Percentiles rank a stretch among this genome's conserved stretches.
Conservation (phyloP, 2,113 vertebrate species). For the Ranitomeya imitator region DNA sequence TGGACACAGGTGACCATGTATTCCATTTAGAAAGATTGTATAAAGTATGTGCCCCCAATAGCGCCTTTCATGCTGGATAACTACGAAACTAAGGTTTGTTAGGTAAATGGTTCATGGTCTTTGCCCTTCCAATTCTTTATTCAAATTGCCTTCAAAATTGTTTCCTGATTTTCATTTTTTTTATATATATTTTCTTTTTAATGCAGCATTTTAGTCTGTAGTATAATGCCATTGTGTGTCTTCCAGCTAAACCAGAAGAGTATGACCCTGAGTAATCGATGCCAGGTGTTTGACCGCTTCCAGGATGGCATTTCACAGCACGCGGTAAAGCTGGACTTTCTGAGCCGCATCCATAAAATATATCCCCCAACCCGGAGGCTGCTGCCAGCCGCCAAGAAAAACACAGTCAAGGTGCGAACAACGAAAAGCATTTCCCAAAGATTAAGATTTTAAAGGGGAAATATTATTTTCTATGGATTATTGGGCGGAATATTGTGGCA, state of each 20-base stretch:
- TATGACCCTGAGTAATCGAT: slow-evolving; percentile 92
- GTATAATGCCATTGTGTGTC: slow-evolving; percentile 21
- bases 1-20: background rate
- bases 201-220: too few species aligned
- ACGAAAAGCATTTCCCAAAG: background rate
- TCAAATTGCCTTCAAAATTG: too few species aligned
- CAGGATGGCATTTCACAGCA: slow-evolving; percentile 97
- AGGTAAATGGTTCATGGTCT: too few species aligned
- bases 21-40: background rate
- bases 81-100: background rate
- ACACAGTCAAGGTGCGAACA: slow-evolving; percentile 83
- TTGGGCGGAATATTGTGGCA: background rate
- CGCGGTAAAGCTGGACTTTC: slow-evolving; percentile 93
- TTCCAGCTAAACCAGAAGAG: slow-evolving; percentile 92
- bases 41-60: background rate
- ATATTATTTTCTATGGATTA: too few species aligned
- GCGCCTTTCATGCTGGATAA: background rate
- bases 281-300: slow-evolving; percentile 97
- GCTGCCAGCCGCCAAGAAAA: slow-evolving; percentile 80
- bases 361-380: slow-evolving; percentile 84
- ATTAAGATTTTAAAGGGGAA: background rate
- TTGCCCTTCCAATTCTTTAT: too few species aligned
- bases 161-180: too few species aligned
- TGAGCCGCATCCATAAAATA: slow-evolving; percentile 90
- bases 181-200: too few species aligned